These are phyloP conservation scores for Heliconius hewitsoni DNA, from an alignment of 1,140 invertebrate genomes.

Conservation along the genomic window DNA sequence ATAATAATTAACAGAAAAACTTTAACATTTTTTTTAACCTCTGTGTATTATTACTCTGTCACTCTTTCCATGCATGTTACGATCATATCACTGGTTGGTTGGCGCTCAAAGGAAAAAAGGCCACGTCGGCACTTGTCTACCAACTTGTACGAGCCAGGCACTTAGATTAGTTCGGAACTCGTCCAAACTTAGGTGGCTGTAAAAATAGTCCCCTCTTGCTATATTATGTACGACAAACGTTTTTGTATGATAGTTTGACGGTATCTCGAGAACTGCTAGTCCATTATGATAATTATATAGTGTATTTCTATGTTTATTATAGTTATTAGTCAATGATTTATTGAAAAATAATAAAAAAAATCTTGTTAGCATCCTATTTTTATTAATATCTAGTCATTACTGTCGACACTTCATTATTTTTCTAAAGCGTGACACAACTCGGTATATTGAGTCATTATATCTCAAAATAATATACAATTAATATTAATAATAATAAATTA, in stretches of 20 bases:
- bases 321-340: slow-evolving; percentile 1
- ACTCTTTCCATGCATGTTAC: slow-evolving; percentile 68
- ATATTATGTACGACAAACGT: not conserved
- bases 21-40: not conserved
- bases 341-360: not conserved
- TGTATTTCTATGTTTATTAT: not conserved
- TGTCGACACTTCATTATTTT: slow-evolving; percentile 10
- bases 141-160: slow-evolving; percentile 65
- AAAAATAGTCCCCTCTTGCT: slow-evolving; percentile 18
- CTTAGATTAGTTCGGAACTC: slow-evolving; percentile 71
- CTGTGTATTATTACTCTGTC: slow-evolving; percentile 47
- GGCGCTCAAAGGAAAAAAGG: slow-evolving; percentile 63
- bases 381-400: slow-evolving; percentile 2
- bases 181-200: slow-evolving; percentile 42
- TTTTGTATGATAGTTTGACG: not conserved
- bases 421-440: not conserved
- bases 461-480: slow-evolving; percentile 7
- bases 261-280: not conserved
- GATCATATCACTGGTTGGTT: slow-evolving; percentile 69
- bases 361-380: slow-evolving; percentile 15
- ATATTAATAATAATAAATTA: not conserved
- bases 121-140: slow-evolving; percentile 69
- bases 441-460: not conserved
- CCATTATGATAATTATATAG: not conserved
- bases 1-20: too few relatives aligned